Conservation (phyloP, 2,888 invertebrate genomes). For the Lissonota sp. region DNA sequence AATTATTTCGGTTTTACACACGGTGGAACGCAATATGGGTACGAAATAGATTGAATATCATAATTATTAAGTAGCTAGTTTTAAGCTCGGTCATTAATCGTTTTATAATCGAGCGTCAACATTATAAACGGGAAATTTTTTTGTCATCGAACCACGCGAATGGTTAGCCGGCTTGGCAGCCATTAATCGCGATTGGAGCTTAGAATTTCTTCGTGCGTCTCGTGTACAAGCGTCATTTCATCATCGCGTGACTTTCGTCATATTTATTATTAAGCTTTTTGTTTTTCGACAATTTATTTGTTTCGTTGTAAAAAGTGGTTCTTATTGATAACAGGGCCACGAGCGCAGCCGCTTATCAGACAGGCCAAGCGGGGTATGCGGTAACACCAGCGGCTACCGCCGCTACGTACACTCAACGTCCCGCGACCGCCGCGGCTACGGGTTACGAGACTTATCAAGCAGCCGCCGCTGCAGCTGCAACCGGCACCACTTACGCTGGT, state of each 20-base stretch:
- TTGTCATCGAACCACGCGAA: conserved; percentile 73
- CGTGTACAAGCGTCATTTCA: not conserved
- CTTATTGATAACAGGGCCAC: conserved; percentile 85
- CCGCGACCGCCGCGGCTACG: conserved; percentile 90
- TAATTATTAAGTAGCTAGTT: conserved; percentile 73
- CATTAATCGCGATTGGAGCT: conserved; percentile 73
- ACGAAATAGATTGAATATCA: conserved; percentile 82
- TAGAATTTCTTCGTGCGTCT: conserved; percentile 68
- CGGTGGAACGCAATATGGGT: conserved; percentile 96
- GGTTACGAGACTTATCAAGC: conserved; percentile 91
- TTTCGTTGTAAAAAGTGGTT: conserved; percentile 16
- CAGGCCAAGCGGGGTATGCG: conserved; percentile 93
- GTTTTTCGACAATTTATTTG: conserved; percentile 9
- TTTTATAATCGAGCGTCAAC: conserved; percentile 57
- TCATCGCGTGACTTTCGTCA: not conserved
- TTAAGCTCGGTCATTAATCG: conserved; percentile 68
- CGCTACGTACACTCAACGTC: conserved; percentile 93
- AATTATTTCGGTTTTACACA: conserved; percentile 98
- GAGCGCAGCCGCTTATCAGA: conserved; percentile 92
- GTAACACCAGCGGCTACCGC: conserved; percentile 93
- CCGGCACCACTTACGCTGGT: conserved; percentile 89
- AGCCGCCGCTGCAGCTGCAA: conserved; percentile 92
- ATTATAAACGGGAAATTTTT: conserved; percentile 50
- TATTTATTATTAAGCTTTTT: not conserved
- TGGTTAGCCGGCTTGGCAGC: conserved; percentile 77